Conservation (phyloP, 2,888 invertebrate genomes). For the Mythimna lalbum region DNA sequence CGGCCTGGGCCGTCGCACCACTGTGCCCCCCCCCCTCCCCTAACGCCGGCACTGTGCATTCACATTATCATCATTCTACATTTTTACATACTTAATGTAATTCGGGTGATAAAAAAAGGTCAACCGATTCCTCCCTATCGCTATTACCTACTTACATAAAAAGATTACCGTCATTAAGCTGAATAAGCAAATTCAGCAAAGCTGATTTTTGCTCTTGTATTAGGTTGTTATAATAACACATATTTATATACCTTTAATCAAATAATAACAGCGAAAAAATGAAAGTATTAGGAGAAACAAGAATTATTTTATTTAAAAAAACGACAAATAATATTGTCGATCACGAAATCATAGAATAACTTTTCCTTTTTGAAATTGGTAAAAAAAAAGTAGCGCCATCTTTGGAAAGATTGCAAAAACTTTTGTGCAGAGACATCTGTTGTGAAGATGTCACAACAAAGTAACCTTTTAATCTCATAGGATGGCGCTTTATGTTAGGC, state of each 20-base stretch:
- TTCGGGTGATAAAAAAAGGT: background rate
- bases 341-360: too few species aligned
- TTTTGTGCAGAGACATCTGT: conserved; percentile 12
- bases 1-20: too few species aligned
- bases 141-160: background rate
- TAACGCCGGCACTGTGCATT: too few species aligned
- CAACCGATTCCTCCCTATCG: background rate
- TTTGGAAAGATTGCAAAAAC: background rate
- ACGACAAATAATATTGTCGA: too few species aligned
- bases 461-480: background rate
- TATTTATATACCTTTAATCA: too few species aligned
- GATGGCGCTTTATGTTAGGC: conserved; percentile 6
- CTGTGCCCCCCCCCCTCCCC: too few species aligned
- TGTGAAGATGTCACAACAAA: too few species aligned
- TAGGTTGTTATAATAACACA: too few species aligned
- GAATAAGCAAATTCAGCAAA: background rate
- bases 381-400: conserved; percentile 21
- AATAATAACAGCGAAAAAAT: background rate
- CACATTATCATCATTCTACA: too few species aligned
- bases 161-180: conserved; percentile 17
- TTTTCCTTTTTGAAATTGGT: background rate
- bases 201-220: background rate
- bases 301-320: too few species aligned
- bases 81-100: too few species aligned
- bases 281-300: background rate